A percentile compares a stretch with the other conserved stretches of the same genome.
These are phyloP conservation scores for Elgaria multicarinata DNA, from an alignment of 2,113 vertebrate genomes.

Conservation along the genomic window DNA sequence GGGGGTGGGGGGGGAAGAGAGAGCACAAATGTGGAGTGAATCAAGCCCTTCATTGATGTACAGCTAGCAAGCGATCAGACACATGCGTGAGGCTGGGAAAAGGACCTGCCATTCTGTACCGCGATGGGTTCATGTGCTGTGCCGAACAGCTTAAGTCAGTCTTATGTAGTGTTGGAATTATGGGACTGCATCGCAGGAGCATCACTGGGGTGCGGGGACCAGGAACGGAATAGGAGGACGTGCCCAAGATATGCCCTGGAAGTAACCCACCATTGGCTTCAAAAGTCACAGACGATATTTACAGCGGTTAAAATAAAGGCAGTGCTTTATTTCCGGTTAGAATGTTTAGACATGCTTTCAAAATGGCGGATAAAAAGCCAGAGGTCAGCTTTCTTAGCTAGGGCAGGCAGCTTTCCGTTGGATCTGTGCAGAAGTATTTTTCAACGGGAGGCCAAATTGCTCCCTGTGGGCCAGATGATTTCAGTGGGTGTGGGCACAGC, in stretches of 20 bases:
- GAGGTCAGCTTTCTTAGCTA: neutral
- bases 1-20: constrained; percentile 26
- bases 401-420: neutral
- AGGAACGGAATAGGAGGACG: neutral
- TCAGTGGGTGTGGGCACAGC: too few species aligned
- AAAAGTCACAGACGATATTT: neutral
- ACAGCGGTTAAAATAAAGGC: neutral
- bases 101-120: neutral
- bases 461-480: too few species aligned
- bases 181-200: neutral
- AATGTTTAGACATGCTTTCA: neutral
- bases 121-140: too few species aligned
- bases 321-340: neutral
- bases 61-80: constrained; percentile 31
- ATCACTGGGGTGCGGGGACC: too few species aligned
- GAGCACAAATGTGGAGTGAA: constrained; percentile 39
- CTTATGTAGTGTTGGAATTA: neutral
- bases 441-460: too few species aligned
- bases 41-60: constrained; percentile 39
- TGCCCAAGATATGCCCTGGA: neutral
- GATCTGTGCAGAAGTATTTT: neutral
- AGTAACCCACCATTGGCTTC: too few species aligned
- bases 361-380: neutral
- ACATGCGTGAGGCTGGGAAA: neutral
- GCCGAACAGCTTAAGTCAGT: neutral